Conservation (phyloP, 2,113 vertebrate species). For the Tringa solitaria region DNA sequence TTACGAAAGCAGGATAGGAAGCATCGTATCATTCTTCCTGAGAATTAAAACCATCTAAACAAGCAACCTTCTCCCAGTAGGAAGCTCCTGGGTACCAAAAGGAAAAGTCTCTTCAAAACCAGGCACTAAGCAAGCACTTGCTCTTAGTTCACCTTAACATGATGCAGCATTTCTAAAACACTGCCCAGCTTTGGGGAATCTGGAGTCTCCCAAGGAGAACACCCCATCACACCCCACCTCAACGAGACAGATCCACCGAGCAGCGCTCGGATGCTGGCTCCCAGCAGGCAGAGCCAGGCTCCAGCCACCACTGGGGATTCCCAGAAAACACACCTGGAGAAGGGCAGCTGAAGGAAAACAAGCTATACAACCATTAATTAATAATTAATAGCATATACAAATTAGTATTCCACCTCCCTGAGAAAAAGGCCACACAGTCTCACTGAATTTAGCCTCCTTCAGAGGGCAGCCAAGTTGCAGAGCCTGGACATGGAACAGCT, state of each 20-base stretch:
- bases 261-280: neutral
- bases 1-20: neutral
- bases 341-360: neutral
- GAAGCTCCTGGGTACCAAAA: neutral
- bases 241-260: accelerated
- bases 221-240: accelerated
- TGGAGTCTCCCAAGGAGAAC: neutral
- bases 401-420: neutral
- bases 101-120: neutral
- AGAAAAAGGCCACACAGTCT: neutral
- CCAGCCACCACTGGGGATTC: neutral
- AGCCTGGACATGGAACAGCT: neutral
- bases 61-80: neutral
- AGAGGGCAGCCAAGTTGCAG: neutral
- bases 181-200: neutral
- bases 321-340: accelerated
- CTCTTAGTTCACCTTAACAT: neutral
- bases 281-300: neutral
- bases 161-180: neutral
- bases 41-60: neutral
- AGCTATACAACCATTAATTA: neutral
- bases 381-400: neutral
- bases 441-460: neutral
- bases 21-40: neutral
- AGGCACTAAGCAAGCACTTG: neutral